Conservation (phyloP, 1,140 invertebrate genomes). For the Agrypnia vestita region DNA sequence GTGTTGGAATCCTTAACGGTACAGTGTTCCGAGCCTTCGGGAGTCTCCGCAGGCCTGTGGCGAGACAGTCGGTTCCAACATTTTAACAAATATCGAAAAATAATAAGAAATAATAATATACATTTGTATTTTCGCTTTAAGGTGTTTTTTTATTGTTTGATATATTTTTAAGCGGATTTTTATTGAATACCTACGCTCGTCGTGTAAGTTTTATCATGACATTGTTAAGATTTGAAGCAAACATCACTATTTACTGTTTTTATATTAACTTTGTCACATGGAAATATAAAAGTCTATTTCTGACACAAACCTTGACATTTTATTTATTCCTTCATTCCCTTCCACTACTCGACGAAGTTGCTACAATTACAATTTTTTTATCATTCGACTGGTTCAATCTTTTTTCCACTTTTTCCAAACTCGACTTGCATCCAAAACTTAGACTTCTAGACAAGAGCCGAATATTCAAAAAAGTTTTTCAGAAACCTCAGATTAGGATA, state of each 20-base stretch:
- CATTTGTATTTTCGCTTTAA: not conserved
- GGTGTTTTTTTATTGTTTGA: conserved; percentile 46
- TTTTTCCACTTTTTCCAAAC: too few relatives aligned
- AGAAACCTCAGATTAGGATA: too few relatives aligned
- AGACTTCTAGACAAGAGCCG: not conserved
- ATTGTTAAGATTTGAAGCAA: conserved; percentile 50
- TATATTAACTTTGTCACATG: conserved; percentile 53
- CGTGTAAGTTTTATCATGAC: conserved; percentile 52
- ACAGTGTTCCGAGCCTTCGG: too few relatives aligned
- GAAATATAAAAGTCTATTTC: conserved; percentile 52
- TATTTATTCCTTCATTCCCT: too few relatives aligned
- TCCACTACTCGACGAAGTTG: too few relatives aligned
- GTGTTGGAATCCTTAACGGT: not conserved
- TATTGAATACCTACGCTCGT: conserved; percentile 34
- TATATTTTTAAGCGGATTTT: conserved; percentile 52
- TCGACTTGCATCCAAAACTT: not conserved
- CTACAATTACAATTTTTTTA: not conserved
- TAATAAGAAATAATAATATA: too few relatives aligned
- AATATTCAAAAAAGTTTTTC: too few relatives aligned
- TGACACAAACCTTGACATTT: conserved; percentile 5
- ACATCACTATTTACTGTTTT: conserved; percentile 46
- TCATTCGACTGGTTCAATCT: conserved; percentile 5
- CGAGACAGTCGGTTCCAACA: not conserved
- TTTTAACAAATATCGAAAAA: conserved; percentile 3
- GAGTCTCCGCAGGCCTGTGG: not conserved